Base-by-base conservation (phyloP, 2,888 invertebrate species). In the Parelbella ahira region DNA sequence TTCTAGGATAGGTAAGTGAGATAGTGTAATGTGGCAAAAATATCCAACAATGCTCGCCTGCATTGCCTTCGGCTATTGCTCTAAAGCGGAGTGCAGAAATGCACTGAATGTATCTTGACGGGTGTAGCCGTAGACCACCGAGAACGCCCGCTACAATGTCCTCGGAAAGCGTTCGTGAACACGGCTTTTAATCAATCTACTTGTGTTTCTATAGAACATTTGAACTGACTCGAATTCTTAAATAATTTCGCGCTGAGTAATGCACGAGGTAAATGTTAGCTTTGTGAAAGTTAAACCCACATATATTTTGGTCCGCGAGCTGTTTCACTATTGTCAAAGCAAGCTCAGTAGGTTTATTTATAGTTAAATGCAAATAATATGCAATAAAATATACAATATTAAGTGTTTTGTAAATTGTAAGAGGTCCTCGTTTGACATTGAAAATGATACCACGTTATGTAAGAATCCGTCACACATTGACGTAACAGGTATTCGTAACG, bases 21-120 rank as follows among this genome's bases (percentile, higher is more conserved):
- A 72, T 75, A 78, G 69, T 66, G 65, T 67, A 65, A 66, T 75
- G 68, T 68, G 62, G 75, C 70, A 74, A 78, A 78, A 78, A 77
- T 76, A 60, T 58, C 52, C 60, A 53, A 69, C 70, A 72, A 69
- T 71, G 61, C 63, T 53, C 59, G 60, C 60, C 52, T 55, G 48
- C 34, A 50, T 52, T 51, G 67, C 73, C 65, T 43, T 39, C 18
- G 70, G 76, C 69, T 44, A 53, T 47, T 42, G 43, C 47, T 43
- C 46, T 45, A 39, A 51, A 54, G 49, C 54, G 47, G 48, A 53
- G 49, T 47, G 45, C 49, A 54, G 48, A 51, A 49, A 50, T 45
- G 19, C 43, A 23, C 25, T 41, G 24, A 39, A 41, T 39, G 32
- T 39, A 25, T 24, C 15, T 10, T 25, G 36, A 12, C 12, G 18